Base-by-base conservation (phyloP, 1,140 invertebrate genomes). In the Sarcophaga bullata region DNA sequence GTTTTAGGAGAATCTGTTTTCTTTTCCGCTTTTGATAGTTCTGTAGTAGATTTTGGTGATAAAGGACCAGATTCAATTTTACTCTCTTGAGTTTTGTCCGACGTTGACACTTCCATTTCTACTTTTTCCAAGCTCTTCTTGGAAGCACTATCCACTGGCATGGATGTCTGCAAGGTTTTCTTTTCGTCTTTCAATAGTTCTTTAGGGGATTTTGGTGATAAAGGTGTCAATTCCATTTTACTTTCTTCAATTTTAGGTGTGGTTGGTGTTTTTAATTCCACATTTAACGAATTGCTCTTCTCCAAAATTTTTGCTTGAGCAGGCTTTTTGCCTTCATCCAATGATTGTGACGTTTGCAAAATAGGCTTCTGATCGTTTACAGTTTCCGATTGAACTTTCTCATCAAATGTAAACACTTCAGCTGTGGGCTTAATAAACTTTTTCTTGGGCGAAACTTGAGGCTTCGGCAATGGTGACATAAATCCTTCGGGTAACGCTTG, bases 401-500 rank as follows among this genome's bases (percentile, higher is more conserved):
- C 84, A 75, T 89, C 87, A 17, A 89, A 89, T 10, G 86, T 89
- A 19, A 89, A 89, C 3, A 89, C 85, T 54, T 89, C 86, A 0
- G 88, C 85, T 7, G 84, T 85, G 50, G 83, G 84, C 54, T 84
- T 84, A 84, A 84, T 84, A 19, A 19, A 82, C 73, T 48, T 68
- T 73, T 54, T 50, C 68, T 3, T 15, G 6, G 52, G 75, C 0
- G 49, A 46, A 15, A 8, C 25, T 72, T 82, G 80, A 9, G 82
- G 52, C 78, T 88, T 88, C 0, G 87, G 54, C 8, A 85, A 85
- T 78, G 86, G 86, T 49, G 85, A 83, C 85, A 88, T 86, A 46
- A 89, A 89, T 6, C 88, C 88, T 49, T 89, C 88, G 0, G 86
- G 87, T 54, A 89, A 81, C 5, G 81, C 68, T 0, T 81, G 25